phyloP scores from a whole-genome alignment of 1,140 invertebrate species.

The Neuroterus valhalla region DNA sequence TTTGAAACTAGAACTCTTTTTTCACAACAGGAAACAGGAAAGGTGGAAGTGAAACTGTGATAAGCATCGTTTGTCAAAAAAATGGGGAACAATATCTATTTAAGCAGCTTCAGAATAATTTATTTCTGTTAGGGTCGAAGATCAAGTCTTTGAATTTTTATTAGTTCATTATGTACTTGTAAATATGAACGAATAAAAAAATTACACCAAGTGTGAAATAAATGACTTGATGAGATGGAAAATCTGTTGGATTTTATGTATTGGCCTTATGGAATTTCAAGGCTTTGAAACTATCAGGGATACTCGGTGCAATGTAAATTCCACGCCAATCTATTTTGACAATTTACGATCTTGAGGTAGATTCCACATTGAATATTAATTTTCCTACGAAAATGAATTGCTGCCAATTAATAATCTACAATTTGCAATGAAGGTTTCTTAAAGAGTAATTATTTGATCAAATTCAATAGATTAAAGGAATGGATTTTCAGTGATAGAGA shows the following conservation, averaged over 20 bases:
- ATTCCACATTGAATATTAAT: not conserved
- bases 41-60: too few species aligned
- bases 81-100: not conserved
- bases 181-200: not conserved
- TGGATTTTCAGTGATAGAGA: too few species aligned
- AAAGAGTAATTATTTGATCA: too few species aligned
- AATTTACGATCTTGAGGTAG: not conserved
- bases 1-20: too few species aligned
- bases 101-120: not conserved
- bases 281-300: constrained; percentile 11
- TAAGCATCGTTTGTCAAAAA: not conserved
- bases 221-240: not conserved
- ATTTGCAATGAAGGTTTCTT: too few species aligned
- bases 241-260: not conserved
- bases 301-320: constrained; percentile 2
- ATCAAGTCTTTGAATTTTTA: not conserved
- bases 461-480: too few species aligned
- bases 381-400: not conserved
- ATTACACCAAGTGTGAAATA: constrained; percentile 1
- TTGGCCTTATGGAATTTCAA: constrained; percentile 16
- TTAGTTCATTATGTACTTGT: not conserved
- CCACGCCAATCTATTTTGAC: not conserved
- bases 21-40: too few species aligned
- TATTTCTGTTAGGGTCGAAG: not conserved
- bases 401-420: too few species aligned